Base-by-base conservation (phyloP, 2,113 vertebrate species). In the Dipodomys merriami region DNA sequence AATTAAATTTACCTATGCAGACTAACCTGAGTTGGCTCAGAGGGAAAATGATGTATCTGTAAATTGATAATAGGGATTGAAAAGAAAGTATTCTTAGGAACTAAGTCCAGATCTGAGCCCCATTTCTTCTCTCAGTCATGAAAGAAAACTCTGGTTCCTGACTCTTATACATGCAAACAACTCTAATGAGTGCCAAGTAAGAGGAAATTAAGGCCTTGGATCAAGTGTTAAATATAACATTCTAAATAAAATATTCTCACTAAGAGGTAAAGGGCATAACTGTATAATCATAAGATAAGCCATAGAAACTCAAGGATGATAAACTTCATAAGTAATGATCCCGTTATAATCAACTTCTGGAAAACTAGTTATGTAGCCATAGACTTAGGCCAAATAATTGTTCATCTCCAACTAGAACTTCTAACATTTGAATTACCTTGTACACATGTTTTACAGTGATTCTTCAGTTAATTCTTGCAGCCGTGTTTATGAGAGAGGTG, bases 321-420 rank as follows among this genome's bases (percentile, higher is more conserved):
- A 80, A 85, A 80, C 74, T 53, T 87, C 5, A 44, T 44, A 84
- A 77, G 49, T 23, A n/a, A 9, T 11, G 2, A 1, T 68, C 13
- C 33, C 69, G 0, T 65, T 86, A 16, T 76, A 65, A 88, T 1
- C 13, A 60, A 9, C 11, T n/a, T 84, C 64, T 76, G 57, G 49
- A 77, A 84, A 71, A 16, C 35, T 83, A 13, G 18, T 64, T 10
- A 10, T 67, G 6, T n/a, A 80, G 30, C 44, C 62, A 3, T 69
- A 20, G 12, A 60, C 11, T 68, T 93, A 65, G 19, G 46, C 64
- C 80, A 94, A 39, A 16, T 60, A 80, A 49, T 7, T 86, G 6
- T 30, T 94, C 8, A 72, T 83, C 18, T 71, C 49, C 83, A 82
- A 89, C 73, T 71, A 95, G 11, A 91, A 83, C 10, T 46, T 88